A percentile compares a stretch with the other conserved stretches of the same genome.
These are phyloP conservation scores for Beaufortia kweichowensis DNA, from an alignment of 2,113 vertebrate species.

Conservation along the genomic window DNA sequence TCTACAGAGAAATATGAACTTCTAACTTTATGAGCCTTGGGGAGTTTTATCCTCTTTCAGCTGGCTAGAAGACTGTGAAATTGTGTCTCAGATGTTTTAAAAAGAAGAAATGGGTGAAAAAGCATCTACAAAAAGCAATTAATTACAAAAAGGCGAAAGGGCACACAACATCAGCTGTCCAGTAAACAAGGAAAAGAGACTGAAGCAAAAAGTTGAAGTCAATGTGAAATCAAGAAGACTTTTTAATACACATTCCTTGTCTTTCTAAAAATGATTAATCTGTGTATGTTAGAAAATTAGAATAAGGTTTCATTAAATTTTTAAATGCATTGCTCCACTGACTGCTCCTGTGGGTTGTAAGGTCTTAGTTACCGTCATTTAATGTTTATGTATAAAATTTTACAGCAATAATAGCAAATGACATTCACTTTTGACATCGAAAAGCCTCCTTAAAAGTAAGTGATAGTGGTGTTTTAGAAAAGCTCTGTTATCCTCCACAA, in stretches of 20 bases:
- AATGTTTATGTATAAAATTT: no score
- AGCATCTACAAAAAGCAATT: slow-evolving; percentile 35
- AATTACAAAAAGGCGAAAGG: slow-evolving; percentile 24
- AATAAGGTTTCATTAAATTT: no score
- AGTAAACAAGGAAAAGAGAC: background rate
- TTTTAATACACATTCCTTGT: background rate
- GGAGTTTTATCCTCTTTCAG: slow-evolving; percentile 10
- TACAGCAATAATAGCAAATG: no score
- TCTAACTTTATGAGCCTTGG: slow-evolving; percentile 5
- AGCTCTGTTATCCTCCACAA: no score
- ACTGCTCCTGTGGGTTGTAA: no score
- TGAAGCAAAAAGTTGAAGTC: slow-evolving; percentile 6
- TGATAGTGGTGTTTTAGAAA: no score
- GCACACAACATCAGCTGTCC: background rate
- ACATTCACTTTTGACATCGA: no score
- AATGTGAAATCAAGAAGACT: slow-evolving; percentile 7
- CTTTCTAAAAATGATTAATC: no score
- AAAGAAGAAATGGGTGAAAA: background rate
- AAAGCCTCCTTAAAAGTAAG: no score
- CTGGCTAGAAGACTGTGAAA: slow-evolving; percentile 22
- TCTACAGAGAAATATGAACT: background rate
- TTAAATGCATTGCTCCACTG: no score
- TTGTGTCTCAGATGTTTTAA: slow-evolving; percentile 20
- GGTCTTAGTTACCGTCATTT: no score
- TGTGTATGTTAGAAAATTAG: no score